Evolutionary conservation across 2,888 invertebrate species (phyloP), one percentile per base, ranked within the genome.

Genomic region (Scaptomyza reducta): DNA sequence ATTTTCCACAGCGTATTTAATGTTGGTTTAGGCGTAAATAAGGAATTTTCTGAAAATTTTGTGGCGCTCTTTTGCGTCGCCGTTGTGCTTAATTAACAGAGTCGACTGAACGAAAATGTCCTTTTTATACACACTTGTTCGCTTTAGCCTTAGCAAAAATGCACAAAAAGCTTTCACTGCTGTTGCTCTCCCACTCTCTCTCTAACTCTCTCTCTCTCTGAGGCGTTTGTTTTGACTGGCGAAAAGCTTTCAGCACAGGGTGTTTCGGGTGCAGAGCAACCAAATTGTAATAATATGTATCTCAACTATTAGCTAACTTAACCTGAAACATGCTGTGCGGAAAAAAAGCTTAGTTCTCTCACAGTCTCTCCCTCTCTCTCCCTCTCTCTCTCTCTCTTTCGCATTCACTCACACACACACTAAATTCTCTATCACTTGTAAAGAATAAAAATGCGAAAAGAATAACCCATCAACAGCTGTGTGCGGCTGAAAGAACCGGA

Each of bases 101-200:
- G 80, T 76, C 80, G 87, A 88, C 88, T 86, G 76, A 86, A 75
- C 68, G 67, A 83, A 83, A 83, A 79, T 85, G 84, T 78, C 81
- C 75, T 81, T 87, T 78, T 77, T 84, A 84, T 89, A 90, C 90
- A 90, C 89, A 90, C 90, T 90, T 90, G 90, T 90, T 89, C 90
- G 89, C 89, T 87, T 89, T 80, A 70, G 75, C 82, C 80, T 69
- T 76, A 66, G 40, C 46, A 42, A 64, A 64, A 64, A 58, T 27
- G 25, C 35, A 53, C n/a, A 27, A 40, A 33, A 75, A 89, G 89
- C 87, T 87, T 76, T 76, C 47, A 53, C 69, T 74, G 50, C 68
- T 64, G 44, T 66, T 72, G 64, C 57, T 68, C 71, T 72, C 49
- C 7, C 47, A 22, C 25, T 31, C 38, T 41, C 7, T 9, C 33